A percentile compares a stretch with the other conserved stretches of the same genome.
phyloP scores from a whole-genome alignment of 92 coral and sea anemone genomes.

The Palythoa grandis region DNA sequence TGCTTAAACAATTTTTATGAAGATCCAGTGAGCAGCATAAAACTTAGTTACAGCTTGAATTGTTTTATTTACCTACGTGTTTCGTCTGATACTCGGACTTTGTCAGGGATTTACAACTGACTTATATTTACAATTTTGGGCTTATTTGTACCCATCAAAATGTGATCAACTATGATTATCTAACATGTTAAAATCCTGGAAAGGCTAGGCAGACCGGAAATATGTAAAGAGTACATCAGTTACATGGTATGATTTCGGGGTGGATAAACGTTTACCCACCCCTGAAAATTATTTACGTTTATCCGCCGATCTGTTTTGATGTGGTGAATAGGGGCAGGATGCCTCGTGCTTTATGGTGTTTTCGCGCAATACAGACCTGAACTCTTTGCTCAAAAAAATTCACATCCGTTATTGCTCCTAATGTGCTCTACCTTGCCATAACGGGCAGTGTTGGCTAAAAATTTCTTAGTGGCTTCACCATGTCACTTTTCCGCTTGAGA shows the following conservation, averaged over 20 bases:
- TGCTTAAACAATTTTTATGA: constrained; percentile 10
- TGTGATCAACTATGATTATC: too few species aligned
- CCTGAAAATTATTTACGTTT: too few species aligned
- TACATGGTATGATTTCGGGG: too few species aligned
- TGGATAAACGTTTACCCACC: neutral
- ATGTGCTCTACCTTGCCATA: neutral
- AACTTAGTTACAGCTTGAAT: too few species aligned
- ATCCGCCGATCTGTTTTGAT: neutral
- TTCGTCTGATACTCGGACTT: neutral
- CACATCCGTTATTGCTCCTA: neutral
- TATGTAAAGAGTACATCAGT: too few species aligned
- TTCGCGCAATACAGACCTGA: neutral
- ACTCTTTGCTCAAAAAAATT: neutral
- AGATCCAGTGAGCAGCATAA: neutral
- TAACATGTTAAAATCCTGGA: too few species aligned
- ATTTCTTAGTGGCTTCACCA: too few species aligned
- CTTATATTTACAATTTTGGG: too few species aligned
- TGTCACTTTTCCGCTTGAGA: too few species aligned
- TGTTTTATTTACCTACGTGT: neutral
- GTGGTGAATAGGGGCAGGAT: neutral
- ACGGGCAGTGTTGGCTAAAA: too few species aligned
- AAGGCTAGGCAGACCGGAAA: too few species aligned
- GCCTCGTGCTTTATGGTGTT: neutral
- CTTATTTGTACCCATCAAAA: too few species aligned
- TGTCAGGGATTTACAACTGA: neutral